Evolutionary conservation across 2,797 vertebrate species (phyloP).

Genomic region (Acanthis flammea): DNA sequence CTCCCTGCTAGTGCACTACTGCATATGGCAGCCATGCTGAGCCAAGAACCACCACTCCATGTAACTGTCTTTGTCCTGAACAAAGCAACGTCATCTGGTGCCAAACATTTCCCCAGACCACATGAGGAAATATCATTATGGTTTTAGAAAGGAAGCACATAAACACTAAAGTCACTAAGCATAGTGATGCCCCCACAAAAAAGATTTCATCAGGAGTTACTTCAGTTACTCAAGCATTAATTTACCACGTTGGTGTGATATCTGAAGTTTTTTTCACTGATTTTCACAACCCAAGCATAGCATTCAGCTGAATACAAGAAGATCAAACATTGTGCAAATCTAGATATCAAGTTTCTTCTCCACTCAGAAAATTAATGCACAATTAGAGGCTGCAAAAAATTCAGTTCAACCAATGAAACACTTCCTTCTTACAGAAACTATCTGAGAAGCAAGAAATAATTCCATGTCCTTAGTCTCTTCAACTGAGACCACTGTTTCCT

Average conservation of each 20-base stretch:
- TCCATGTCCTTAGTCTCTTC: background rate
- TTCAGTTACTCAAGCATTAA: background rate
- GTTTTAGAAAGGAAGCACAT: background rate
- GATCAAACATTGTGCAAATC: background rate
- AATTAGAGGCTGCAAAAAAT: background rate
- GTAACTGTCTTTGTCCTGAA: background rate
- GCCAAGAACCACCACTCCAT: background rate
- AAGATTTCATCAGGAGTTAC: background rate
- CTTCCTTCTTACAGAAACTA: background rate
- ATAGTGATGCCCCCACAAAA: background rate
- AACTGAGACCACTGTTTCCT: background rate
- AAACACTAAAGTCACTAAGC: background rate
- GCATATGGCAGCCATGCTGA: background rate
- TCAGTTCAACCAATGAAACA: background rate
- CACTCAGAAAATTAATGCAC: background rate
- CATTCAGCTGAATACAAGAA: background rate
- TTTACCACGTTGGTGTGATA: background rate
- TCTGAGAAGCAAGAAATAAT: background rate
- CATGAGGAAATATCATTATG: background rate
- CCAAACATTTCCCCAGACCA: background rate
- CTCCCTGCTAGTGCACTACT: background rate
- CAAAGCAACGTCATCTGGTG: background rate
- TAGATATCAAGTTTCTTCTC: background rate
- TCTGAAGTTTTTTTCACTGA: background rate
- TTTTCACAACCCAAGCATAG: background rate